Percentiles rank a stretch among this genome's conserved stretches.
phyloP scores from a whole-genome alignment of 2,797 vertebrate species.

The Liparis tanakae region DNA sequence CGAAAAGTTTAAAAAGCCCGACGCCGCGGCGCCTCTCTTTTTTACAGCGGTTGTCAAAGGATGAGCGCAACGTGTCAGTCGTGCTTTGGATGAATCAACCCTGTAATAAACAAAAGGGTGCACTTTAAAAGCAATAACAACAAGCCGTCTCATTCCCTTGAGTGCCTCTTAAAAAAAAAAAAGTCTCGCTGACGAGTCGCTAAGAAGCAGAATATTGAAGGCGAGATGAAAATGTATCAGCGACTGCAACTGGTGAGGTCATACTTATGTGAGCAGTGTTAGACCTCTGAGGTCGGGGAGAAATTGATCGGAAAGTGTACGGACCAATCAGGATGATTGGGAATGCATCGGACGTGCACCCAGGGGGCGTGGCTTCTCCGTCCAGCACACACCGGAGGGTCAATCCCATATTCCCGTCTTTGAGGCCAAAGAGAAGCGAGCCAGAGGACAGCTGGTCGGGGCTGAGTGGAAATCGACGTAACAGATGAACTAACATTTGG shows the following conservation, averaged over 20 bases:
- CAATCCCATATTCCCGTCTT: conserved; percentile 48
- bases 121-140: conserved; percentile 46
- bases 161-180: conserved; percentile 20
- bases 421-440: conserved; percentile 53
- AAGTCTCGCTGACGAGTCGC: conserved; percentile 2
- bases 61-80: neutral
- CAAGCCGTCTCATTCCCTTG: conserved; percentile 22
- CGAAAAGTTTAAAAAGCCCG: neutral
- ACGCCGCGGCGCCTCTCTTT: neutral
- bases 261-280: neutral
- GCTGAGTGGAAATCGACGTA: conserved; percentile 67
- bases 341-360: neutral
- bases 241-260: neutral
- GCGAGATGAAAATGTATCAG: neutral
- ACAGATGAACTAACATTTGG: conserved; percentile 80
- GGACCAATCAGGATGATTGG: neutral
- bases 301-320: neutral
- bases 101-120: conserved; percentile 25
- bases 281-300: neutral
- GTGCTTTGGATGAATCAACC: conserved; percentile 18
- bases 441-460: conserved; percentile 58
- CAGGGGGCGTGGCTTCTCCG: neutral
- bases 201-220: conserved; percentile 4
- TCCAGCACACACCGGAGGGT: conserved; percentile 32
- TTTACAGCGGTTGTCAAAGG: neutral